Percentiles rank a stretch among this genome's conserved stretches.
These are phyloP conservation scores for Hemicrepidius hirtus DNA, from an alignment of 2,888 invertebrate genomes.

Conservation along the genomic window DNA sequence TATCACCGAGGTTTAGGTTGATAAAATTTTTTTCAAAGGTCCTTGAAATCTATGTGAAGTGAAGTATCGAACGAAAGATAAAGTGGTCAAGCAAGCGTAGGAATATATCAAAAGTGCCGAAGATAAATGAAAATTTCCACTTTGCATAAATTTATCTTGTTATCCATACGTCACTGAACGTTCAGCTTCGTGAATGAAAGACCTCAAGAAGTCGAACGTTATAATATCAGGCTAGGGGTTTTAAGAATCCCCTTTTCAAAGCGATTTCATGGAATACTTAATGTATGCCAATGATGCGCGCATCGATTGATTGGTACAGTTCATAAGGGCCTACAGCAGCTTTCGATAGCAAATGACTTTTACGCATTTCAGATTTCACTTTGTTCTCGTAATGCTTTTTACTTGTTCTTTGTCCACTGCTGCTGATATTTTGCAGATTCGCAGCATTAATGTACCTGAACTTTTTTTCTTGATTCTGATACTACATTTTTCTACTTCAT, in stretches of 20 bases:
- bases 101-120: slow-evolving; percentile 14
- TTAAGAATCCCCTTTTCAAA: slow-evolving; percentile 33
- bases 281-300: slow-evolving; percentile 43
- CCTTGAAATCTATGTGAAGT: neutral
- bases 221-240: slow-evolving; percentile 28
- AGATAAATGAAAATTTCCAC: slow-evolving; percentile 34
- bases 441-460: slow-evolving; percentile 1
- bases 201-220: slow-evolving; percentile 22
- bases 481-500: slow-evolving; percentile 33
- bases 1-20: too few relatives aligned
- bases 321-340: slow-evolving; percentile 7
- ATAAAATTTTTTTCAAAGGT: too few relatives aligned
- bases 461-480: slow-evolving; percentile 14
- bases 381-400: slow-evolving; percentile 40
- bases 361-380: slow-evolving; percentile 36
- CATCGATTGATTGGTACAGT: slow-evolving; percentile 35
- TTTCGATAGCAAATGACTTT: slow-evolving; percentile 37
- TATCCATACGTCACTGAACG: slow-evolving; percentile 13
- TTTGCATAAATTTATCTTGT: slow-evolving; percentile 29
- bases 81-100: slow-evolving; percentile 19
- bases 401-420: slow-evolving; percentile 32
- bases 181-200: slow-evolving; percentile 19
- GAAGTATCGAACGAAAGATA: slow-evolving; percentile 14
- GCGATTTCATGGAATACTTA: slow-evolving; percentile 30
- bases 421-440: slow-evolving; percentile 33